phyloP scores from a whole-genome alignment of 2,797 vertebrate species.

The Halcyon chelicuti region DNA sequence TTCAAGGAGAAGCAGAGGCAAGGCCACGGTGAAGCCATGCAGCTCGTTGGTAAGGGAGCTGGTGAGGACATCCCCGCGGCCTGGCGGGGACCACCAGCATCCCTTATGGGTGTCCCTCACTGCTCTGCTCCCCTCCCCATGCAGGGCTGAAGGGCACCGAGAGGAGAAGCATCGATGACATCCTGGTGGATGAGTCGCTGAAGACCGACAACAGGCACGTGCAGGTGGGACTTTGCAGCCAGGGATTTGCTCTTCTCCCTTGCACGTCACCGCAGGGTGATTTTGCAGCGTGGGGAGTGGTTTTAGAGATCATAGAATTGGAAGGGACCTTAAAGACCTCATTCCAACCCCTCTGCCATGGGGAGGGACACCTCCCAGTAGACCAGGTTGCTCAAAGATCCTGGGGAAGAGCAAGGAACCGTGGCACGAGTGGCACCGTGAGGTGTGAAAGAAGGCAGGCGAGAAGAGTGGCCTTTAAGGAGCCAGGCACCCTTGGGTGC shows the following conservation, averaged over 20 bases:
- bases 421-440: accelerated
- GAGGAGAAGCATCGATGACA: conserved; percentile 75
- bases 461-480: neutral
- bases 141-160: neutral
- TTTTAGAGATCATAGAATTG: neutral
- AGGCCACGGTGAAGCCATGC: conserved; percentile 83
- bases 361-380: no score
- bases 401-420: neutral
- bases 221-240: conserved; percentile 76
- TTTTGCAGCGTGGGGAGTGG: accelerated
- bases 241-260: accelerated
- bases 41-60: conserved; percentile 84
- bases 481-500: neutral
- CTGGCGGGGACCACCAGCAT: accelerated
- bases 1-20: conserved; percentile 83
- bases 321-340: no score
- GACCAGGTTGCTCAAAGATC: no score
- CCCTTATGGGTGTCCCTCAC: neutral
- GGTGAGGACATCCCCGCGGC: accelerated
- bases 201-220: conserved; percentile 80
- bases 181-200: conserved; percentile 71
- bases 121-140: neutral
- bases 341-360: no score
- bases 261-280: accelerated
- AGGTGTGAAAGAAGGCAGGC: accelerated